Evolutionary conservation across 2,797 vertebrate genomes (phyloP), one percentile per base, ranked within the genome.

Genomic region (Typhlichthys eigenmanni): DNA sequence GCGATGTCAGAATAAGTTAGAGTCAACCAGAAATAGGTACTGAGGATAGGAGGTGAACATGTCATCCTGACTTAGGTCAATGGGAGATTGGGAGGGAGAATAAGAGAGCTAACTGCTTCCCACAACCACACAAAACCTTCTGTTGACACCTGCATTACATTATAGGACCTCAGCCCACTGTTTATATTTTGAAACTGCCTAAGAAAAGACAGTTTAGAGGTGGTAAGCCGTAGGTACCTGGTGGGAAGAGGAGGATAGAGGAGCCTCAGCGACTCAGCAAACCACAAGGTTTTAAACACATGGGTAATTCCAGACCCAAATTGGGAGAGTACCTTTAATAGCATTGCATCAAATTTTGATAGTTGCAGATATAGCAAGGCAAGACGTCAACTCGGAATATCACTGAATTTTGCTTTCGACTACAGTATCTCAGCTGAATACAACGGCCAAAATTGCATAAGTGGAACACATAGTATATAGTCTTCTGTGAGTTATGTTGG

Each of bases 1-100:
- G 87, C 81, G 78, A 83, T 88, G 91, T 92, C 91, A 90, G 75
- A 81, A 80, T 86, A 82, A 87, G 86, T 91, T 92, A 91, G 75
- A 85, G 75, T 89, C 88, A 87, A 89, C 84, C 82, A 83, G 84
- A 90, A 91, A 92, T 88, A 91, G 90, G 87, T 87, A 82, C 73
- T 58, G 85, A 79, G 80, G 75, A 88, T 81, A 72, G 75, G 85
- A 88, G 89, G 85, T 82, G 87, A 89, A 89, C 74, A 82, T 89
- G 90, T 91, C 86, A 84, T 74, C 82, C 82, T 74, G 71, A 85
- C 84, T 90, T 81, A 84, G 85, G 89, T 89, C 83, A 89, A 80
- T 68, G 83, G 80, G 82, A 86, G 77, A 72, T 84, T 72, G 76
- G 70, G 76, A 81, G 58, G 65, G 74, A 74, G 83, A 86, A 87